phyloP scores from a whole-genome alignment of 2,113 vertebrate species.

The rabbit (Oryctolagus cuniculus) region mOryCun1.1 NC_091434.1:118132001-118132500 shows the following conservation, averaged over 20 bases:
- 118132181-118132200: slow-evolving; percentile 63
- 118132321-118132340: slow-evolving; percentile 84
- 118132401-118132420: slow-evolving; percentile 71
- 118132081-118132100: not conserved
- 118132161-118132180: not conserved
- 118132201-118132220: slow-evolving; percentile 81
- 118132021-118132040: not conserved
- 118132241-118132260: slow-evolving; percentile 81
- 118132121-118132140: not conserved
- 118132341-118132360: slow-evolving; percentile 86
- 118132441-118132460: slow-evolving; percentile 77
- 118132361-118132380: slow-evolving; percentile 84
- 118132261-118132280: slow-evolving; percentile 83
- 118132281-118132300: slow-evolving; percentile 85
- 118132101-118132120: not conserved
- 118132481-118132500: not conserved
- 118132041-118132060: rapidly evolving
- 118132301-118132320: slow-evolving; percentile 85
- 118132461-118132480: not conserved
- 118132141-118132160: not conserved
- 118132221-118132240: slow-evolving; percentile 85
- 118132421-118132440: slow-evolving; percentile 79
- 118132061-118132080: not conserved
- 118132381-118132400: slow-evolving; percentile 82
- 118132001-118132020: no score